Evolutionary conservation across 2,797 vertebrate species (phyloP), one percentile per base, ranked within the genome.

Genomic region (Potorous gilbertii): DNA sequence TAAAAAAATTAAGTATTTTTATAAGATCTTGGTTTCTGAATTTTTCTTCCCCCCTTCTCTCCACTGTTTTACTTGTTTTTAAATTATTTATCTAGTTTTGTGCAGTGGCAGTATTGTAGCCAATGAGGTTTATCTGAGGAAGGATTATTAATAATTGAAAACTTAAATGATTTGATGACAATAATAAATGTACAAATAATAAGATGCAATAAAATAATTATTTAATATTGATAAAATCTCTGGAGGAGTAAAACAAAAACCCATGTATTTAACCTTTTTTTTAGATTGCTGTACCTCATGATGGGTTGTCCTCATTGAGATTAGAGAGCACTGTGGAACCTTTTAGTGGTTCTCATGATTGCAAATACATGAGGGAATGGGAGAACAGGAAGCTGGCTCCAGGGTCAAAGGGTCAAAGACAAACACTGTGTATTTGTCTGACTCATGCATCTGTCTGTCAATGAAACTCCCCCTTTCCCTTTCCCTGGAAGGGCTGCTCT

Each of bases 211-310:
- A 98, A 98, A 98, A 98, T 95, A 98, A 98, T 98, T 97, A 98
- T 98, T 99, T 99, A 97, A 98, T 99, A 99, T 98, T 99, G 99
- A 99, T 98, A 98, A 98, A 98, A 98, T 99, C 98, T 99, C 62
- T 99, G 99, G 99, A 99, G 98, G 99, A 98, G 98, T 98, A 98
- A 98, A 98, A 98, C 98, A 98, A 98, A 98, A 40, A 98, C 98
- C 98, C 98, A 98, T 97, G 98, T 99, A 98, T 99, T 99, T 99
- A 98, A 98, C 98, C n/a, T n/a, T 98, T 98, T 97, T 90, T 98
- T 98, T 98, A 98, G 98, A 98, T 98, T 98, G 98, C 98, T 50
- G 74, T 87, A 87, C 11, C 21, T 46, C 74, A 46, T 21, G 24
- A 46, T 66, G 14, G 62, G 16, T 16, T 40, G 34, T 74, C 62